Evolutionary conservation across 1,140 invertebrate genomes (phyloP).

Genomic region (Caenorhabditis inopinata): DNA sequence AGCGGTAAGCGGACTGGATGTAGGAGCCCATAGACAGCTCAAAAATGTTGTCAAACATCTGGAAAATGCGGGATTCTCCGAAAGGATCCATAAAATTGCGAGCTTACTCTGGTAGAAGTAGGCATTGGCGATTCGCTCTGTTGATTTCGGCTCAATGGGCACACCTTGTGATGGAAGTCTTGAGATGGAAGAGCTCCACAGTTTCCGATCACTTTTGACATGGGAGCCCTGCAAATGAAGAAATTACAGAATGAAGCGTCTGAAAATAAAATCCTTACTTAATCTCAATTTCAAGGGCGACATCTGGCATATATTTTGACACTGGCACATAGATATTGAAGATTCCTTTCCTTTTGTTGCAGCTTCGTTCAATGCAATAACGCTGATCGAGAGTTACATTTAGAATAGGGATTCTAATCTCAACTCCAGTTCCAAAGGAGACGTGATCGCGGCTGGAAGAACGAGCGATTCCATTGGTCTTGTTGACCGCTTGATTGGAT

Average conservation of each 20-base stretch:
- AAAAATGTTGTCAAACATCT: slow-evolving; percentile 57
- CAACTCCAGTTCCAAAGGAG: slow-evolving; percentile 21
- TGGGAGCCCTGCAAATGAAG: slow-evolving; percentile 23
- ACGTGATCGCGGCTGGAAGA: background rate
- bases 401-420: slow-evolving; percentile 47
- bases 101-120: slow-evolving; percentile 17
- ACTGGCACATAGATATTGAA: slow-evolving; percentile 64
- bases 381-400: slow-evolving; percentile 58
- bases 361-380: slow-evolving; percentile 59
- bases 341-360: slow-evolving; percentile 52
- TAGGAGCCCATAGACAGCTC: slow-evolving; percentile 59
- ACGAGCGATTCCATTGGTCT: background rate
- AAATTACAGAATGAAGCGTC: too few relatives aligned
- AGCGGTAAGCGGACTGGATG: slow-evolving; percentile 60
- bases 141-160: background rate
- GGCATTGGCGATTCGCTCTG: background rate
- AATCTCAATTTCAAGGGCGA: slow-evolving; percentile 54
- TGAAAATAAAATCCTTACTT: slow-evolving; percentile 49
- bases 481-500: background rate
- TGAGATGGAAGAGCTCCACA: background rate
- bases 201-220: slow-evolving; percentile 3
- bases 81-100: background rate
- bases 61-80: slow-evolving; percentile 21
- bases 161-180: slow-evolving; percentile 1
- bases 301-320: slow-evolving; percentile 57